These are phyloP conservation scores for Agriopis marginaria DNA, from an alignment of 2,888 invertebrate genomes.

Conservation along the genomic window DNA sequence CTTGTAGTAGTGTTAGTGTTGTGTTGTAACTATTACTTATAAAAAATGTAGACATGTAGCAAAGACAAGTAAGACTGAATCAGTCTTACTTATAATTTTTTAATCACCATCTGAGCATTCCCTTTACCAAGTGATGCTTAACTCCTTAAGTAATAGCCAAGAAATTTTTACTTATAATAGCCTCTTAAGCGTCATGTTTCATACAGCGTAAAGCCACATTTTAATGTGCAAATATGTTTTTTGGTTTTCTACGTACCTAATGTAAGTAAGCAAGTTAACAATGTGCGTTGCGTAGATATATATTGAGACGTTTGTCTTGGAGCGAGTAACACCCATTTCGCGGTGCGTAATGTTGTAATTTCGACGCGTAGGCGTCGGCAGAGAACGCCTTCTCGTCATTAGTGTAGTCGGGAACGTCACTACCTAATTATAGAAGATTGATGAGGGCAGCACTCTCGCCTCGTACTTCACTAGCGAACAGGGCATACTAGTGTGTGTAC, in stretches of 20 bases:
- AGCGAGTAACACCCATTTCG: constrained; percentile 26
- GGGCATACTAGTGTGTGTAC: constrained; percentile 18
- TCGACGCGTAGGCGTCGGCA: constrained; percentile 49
- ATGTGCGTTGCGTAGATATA: constrained; percentile 11
- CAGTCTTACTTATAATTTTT: too few species aligned
- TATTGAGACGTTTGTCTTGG: constrained; percentile 31
- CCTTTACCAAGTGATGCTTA: too few species aligned
- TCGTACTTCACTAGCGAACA: constrained; percentile 59
- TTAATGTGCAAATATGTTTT: background rate
- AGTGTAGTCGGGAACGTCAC: constrained; percentile 70
- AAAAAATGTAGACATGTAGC: too few species aligned
- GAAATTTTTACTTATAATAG: too few species aligned
- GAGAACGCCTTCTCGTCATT: constrained; percentile 66
- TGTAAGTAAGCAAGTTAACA: background rate
- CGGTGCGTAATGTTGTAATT: constrained; percentile 53
- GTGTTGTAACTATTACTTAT: too few species aligned
- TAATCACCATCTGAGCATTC: too few species aligned
- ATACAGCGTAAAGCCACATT: too few species aligned
- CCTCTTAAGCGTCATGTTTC: too few species aligned
- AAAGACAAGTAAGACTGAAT: too few species aligned
- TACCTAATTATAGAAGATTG: constrained; percentile 80
- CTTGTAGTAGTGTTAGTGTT: too few species aligned
- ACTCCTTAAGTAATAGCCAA: too few species aligned
- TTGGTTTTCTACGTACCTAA: background rate
- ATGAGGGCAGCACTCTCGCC: constrained; percentile 62